Evolutionary conservation across 2,113 vertebrate species (phyloP), one percentile per base, ranked within the genome.

Genomic region (Hydrolagus affinis): DNA sequence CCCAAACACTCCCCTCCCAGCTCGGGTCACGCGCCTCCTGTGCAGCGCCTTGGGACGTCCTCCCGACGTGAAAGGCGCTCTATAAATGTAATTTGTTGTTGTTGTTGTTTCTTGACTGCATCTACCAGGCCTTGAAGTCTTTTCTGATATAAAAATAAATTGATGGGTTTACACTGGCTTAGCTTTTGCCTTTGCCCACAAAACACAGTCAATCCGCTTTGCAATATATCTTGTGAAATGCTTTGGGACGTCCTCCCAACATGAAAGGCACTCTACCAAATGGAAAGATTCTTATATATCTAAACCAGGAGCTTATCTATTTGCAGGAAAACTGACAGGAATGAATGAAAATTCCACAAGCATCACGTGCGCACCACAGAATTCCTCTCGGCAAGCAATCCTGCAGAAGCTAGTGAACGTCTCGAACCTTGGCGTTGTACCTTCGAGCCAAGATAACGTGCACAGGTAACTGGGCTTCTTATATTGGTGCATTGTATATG

Each of bases 271-370:
- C 44, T 44, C 1, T 44, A 44, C 6, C n/a, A n/a, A n/a, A n/a
- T n/a, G n/a, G n/a, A n/a, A n/a, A 89, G 85, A 80, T 85, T n/a
- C 57, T 88, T 87, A 77, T 88, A 32, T 70, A 14, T 28, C 32
- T 73, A 71, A 32, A 23, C 17, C 17, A 21, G 83, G 14, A 72
- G 85, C 14, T 19, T 85, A 64, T 73, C 8, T 70, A 44, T 87
- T 91, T 90, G 85, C 91, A 98, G 97, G 96, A 88, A 95, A 93
- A 86, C 93, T 98, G 74, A 92, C 93, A 83, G 97, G 97, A 86
- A 98, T 99, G 97, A 99, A 98, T 88, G 97, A 99, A 90, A 94
- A 90, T 32, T 96, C 95, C 8, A 86, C 94, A 80, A 90, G 91
- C 1, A 86, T 98, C 89, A 87, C 91, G 86, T 89, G 95, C 90